Evolutionary conservation across 2,797 vertebrate genomes (phyloP), one percentile per base, ranked within the genome.

Genomic region (Numenius phaeopus): DNA sequence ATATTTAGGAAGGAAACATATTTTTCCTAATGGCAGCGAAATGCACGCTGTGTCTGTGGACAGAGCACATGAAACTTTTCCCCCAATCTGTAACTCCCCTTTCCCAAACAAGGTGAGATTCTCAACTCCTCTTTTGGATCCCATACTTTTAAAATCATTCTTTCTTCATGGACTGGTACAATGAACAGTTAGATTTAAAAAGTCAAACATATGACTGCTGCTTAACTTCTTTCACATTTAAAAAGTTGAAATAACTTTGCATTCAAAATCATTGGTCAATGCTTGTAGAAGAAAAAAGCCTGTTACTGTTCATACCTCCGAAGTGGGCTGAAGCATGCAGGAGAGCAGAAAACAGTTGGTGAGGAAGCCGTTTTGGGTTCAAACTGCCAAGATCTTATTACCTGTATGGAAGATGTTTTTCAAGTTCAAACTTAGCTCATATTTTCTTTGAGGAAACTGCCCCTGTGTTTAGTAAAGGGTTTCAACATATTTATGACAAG

Each of bases 71-170:
- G 3, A 26, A 47, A 23, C 5, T 42, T 34, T 58, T 14, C 22
- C 16, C 8, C 17, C 5, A 11, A 3, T 55, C 24, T 81, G 0
- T 34, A 37, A 32, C n/a, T 67, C 4, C 5, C 0, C 4, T 75
- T 87, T 72, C 9, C 15, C 34, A 26, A 65, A 49, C 21, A 19
- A 3, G 65, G 21, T 65, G 50, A 47, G 15, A 42, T 47, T 58
- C 32, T 86, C 16, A 18, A 7, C 32, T 11, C 7, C 11, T 52
- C 40, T 32, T 54, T 78, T 50, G 5, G 8, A 37, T 3, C 57
- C 24, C 5, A 5, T 73, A 10, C 37, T 87, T 91, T 4, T 4
- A 54, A 80, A 89, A 59, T 71, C 0, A 5, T 40, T 80, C 8
- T 32, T 47, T 71, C 12, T 54, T 86, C 37, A 19, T 32, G 22